These are phyloP conservation scores for Agrochola macilenta DNA, from an alignment of 2,888 invertebrate species.

Conservation along the genomic window DNA sequence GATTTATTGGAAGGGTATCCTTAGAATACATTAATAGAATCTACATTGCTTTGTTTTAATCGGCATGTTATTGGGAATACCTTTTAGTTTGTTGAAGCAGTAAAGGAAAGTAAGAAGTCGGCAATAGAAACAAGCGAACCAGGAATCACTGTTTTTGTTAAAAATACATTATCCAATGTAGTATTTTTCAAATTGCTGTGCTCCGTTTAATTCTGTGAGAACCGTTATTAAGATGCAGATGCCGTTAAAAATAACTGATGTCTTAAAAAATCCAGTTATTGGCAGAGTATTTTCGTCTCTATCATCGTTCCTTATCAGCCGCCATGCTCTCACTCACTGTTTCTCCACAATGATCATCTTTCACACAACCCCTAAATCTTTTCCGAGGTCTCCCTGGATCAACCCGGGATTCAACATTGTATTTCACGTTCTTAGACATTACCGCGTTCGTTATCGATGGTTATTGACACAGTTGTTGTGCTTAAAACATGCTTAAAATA, in stretches of 20 bases:
- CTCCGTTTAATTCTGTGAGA: background rate
- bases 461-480: background rate
- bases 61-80: constrained; percentile 42
- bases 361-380: too few relatives aligned
- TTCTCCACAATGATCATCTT: background rate
- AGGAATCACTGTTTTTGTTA: background rate
- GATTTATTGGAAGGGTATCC: constrained; percentile 61
- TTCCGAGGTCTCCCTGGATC: background rate
- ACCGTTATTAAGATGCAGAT: background rate
- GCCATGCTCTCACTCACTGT: background rate
- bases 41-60: constrained; percentile 56
- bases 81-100: background rate
- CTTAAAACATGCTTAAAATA: background rate
- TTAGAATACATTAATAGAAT: constrained; percentile 59
- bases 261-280: background rate
- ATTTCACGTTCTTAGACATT: background rate
- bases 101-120: constrained; percentile 2
- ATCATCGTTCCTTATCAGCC: background rate
- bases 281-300: background rate
- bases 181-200: background rate
- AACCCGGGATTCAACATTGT: background rate
- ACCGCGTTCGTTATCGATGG: too few relatives aligned
- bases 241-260: background rate
- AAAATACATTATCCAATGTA: background rate
- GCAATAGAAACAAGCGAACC: background rate